Base-by-base conservation (phyloP, 1,140 invertebrate species). In the Diorhabda carinulata region DNA sequence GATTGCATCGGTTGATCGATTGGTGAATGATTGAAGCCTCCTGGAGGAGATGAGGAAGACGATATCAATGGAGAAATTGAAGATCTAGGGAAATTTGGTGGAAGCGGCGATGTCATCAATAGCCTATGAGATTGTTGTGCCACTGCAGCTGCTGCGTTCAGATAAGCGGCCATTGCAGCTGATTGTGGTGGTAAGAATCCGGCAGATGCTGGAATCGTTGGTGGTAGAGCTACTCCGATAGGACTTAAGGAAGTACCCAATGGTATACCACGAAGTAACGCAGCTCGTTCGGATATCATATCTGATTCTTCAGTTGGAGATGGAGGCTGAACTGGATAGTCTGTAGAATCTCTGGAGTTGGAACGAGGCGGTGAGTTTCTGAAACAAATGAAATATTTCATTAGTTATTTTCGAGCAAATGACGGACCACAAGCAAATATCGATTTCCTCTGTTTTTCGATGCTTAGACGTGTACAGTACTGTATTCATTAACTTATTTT, bases 291-390 rank as follows among this genome's bases (percentile, higher is more conserved):
- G 70, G 91, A 87, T 81, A 89, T 88, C 72, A 87, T 59, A 7
- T 40, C 25, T 41, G 57, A 60, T 68, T 74, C 73, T 43, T 61
- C 66, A 4, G 67, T 57, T 10, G 69, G 63, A 47, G 25, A 89
- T 56, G 88, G 83, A 58, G 84, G 86, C 76, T 88, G 89, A 45
- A 87, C 87, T 61, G 82, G 83, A 44, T 85, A 87, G 76, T 86
- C 86, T 65, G 88, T 86, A 61, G 91, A 93, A 77, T 93, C 90
- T 73, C 90, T 86, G 64, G 90, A 92, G 68, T 91, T 87, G 82
- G 91, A 92, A 77, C 91, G 86, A 66, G 90, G 90, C 83, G 88
- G 92, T 79, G 84, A 80, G 80, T 93, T 91, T 83, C 91, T 93
- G 86, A 25, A 88, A 86, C 82, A 84, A 83, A 83, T 71, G 25